Evolutionary conservation across 1,140 invertebrate species (phyloP).

Genomic region (Zophobas morio): DNA sequence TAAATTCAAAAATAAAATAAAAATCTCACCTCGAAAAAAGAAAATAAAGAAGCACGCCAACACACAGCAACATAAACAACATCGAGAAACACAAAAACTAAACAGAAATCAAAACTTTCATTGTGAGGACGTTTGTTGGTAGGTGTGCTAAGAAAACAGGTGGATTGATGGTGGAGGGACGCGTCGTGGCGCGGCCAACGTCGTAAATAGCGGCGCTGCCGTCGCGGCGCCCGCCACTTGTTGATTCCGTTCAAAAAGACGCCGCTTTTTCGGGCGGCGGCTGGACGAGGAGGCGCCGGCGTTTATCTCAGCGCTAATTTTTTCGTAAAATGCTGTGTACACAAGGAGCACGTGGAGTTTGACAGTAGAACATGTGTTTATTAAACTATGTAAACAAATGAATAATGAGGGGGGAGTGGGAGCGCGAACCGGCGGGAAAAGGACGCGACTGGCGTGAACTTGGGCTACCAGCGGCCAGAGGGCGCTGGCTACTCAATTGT

Average conservation of each 20-base stretch:
- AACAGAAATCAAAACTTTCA: constrained; percentile 49
- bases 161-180: constrained; percentile 58
- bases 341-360: constrained; percentile 50
- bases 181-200: constrained; percentile 66
- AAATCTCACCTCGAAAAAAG: constrained; percentile 51
- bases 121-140: constrained; percentile 24
- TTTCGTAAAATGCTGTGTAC: constrained; percentile 43
- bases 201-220: constrained; percentile 65
- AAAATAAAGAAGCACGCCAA: constrained; percentile 35
- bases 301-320: constrained; percentile 30
- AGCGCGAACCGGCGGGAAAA: background rate
- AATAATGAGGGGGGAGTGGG: constrained; percentile 3
- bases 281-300: constrained; percentile 15
- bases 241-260: constrained; percentile 51
- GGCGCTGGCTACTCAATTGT: no score
- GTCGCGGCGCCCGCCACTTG: constrained; percentile 63
- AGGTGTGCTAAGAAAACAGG: constrained; percentile 60
- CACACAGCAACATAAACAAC: constrained; percentile 42
- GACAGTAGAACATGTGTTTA: constrained; percentile 52
- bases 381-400: constrained; percentile 51
- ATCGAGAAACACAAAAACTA: constrained; percentile 34
- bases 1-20: constrained; percentile 53
- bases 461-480: no score
- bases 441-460: background rate
- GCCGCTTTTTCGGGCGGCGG: constrained; percentile 12